Evolutionary conservation across 2,888 invertebrate species (phyloP).

Genomic region (Diarsia rubi): DNA sequence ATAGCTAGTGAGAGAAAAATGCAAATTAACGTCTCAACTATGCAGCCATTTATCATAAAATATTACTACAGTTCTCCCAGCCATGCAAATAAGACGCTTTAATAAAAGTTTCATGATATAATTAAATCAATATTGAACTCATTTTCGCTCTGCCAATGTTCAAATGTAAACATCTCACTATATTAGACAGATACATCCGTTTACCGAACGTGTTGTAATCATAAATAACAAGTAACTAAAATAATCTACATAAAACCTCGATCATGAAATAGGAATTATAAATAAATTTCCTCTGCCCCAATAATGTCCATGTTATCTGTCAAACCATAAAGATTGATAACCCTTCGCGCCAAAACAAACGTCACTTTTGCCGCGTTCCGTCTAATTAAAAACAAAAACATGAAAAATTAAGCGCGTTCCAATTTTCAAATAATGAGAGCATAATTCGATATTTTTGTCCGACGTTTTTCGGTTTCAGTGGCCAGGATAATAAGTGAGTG

Average conservation of each 20-base stretch:
- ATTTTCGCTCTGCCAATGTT: constrained; percentile 42
- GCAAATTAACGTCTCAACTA: constrained; percentile 24
- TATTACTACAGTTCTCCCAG: constrained; percentile 1
- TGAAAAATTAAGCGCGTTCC: constrained; percentile 67
- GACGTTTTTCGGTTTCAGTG: constrained; percentile 74
- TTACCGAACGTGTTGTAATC: constrained; percentile 33
- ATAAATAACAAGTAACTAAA: constrained; percentile 44
- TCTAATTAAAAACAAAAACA: constrained; percentile 62
- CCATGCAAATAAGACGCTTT: constrained; percentile 17
- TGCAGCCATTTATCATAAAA: constrained; percentile 31
- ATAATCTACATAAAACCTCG: constrained; percentile 31
- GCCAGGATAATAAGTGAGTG: constrained; percentile 79
- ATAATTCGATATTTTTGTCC: constrained; percentile 76
- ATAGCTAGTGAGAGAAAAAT: constrained; percentile 16
- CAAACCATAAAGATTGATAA: constrained; percentile 59
- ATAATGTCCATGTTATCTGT: constrained; percentile 50
- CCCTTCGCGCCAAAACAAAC: constrained; percentile 65
- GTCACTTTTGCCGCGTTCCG: constrained; percentile 55
- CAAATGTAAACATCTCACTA: constrained; percentile 41
- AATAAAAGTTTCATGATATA: constrained; percentile 35
- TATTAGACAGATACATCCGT: constrained; percentile 50
- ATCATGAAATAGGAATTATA: constrained; percentile 40
- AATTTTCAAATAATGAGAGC: constrained; percentile 74
- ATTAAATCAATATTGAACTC: constrained; percentile 36
- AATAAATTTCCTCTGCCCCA: constrained; percentile 35